Evolutionary conservation across 1,140 invertebrate genomes (phyloP).

Genomic region (Calosoma granatense): DNA sequence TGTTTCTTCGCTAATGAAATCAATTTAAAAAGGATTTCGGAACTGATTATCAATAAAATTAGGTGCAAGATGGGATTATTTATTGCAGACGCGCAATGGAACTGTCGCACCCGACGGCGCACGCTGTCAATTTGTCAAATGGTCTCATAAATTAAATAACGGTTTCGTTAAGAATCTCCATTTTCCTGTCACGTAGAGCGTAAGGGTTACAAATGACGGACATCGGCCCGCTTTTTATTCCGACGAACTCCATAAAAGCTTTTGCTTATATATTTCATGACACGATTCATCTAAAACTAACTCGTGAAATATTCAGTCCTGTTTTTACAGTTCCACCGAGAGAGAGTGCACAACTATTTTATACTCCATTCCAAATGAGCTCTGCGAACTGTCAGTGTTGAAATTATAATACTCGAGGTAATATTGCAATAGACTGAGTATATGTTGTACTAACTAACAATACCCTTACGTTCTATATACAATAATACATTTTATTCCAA

Average conservation of each 20-base stretch:
- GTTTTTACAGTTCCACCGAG: not conserved
- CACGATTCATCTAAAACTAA: not conserved
- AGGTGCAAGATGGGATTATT: conserved; percentile 6
- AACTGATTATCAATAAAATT: conserved; percentile 5
- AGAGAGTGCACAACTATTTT: not conserved
- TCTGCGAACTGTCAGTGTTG: not conserved
- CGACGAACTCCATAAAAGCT: not conserved
- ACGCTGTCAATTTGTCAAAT: not conserved
- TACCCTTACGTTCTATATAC: too few species aligned
- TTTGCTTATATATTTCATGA: not conserved
- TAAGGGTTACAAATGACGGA: not conserved
- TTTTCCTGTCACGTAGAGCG: not conserved
- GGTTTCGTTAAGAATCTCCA: not conserved
- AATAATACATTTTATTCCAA: too few species aligned
- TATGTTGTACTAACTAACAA: too few species aligned
- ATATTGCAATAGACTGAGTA: too few species aligned
- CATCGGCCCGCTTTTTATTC: not conserved
- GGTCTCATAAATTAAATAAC: not conserved
- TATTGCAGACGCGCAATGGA: too few species aligned
- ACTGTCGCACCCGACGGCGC: not conserved
- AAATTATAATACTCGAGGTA: not conserved
- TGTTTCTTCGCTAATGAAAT: conserved; percentile 7
- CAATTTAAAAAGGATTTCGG: conserved; percentile 7
- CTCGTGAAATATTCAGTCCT: not conserved
- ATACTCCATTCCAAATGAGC: not conserved